Percentiles rank a stretch among this genome's conserved stretches.
phyloP scores from a whole-genome alignment of 2,113 vertebrate species.

The Numida meleagris region DNA sequence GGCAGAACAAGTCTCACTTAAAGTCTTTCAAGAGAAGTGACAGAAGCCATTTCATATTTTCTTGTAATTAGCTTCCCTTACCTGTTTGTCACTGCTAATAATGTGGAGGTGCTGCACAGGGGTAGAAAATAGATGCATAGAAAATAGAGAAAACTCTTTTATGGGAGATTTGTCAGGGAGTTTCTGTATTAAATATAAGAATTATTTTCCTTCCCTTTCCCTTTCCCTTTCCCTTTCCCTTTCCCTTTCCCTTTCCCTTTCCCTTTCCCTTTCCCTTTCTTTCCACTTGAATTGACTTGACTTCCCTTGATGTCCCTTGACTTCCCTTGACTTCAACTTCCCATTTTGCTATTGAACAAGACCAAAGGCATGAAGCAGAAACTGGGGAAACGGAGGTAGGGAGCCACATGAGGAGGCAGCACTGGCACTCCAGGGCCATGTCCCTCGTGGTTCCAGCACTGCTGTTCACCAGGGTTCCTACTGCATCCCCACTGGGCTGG shows the following conservation, averaged over 20 bases:
- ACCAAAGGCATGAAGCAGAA: fast-evolving
- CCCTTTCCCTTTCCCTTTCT: no score
- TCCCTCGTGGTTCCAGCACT: not conserved
- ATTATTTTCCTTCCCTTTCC: fast-evolving
- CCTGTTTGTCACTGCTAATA: not conserved
- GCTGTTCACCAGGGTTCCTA: not conserved
- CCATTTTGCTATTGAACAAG: not conserved
- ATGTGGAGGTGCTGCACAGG: not conserved
- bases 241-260: no score
- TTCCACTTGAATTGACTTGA: no score
- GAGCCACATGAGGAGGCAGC: not conserved
- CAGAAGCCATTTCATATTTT: not conserved
- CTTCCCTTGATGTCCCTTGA: no score
- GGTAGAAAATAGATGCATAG: not conserved
- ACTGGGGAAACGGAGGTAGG: not conserved
- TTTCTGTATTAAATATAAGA: not conserved
- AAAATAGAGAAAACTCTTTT: not conserved
- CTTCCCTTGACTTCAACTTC: not conserved
- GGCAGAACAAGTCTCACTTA: not conserved
- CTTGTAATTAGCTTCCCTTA: not conserved
- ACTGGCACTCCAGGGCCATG: not conserved
- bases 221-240: no score
- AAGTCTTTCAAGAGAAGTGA: not conserved
- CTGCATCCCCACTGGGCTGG: fast-evolving
- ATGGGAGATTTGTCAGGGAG: not conserved